Conservation (phyloP, 2,113 vertebrate genomes). For the Protobothrops flavoviridis region DNA sequence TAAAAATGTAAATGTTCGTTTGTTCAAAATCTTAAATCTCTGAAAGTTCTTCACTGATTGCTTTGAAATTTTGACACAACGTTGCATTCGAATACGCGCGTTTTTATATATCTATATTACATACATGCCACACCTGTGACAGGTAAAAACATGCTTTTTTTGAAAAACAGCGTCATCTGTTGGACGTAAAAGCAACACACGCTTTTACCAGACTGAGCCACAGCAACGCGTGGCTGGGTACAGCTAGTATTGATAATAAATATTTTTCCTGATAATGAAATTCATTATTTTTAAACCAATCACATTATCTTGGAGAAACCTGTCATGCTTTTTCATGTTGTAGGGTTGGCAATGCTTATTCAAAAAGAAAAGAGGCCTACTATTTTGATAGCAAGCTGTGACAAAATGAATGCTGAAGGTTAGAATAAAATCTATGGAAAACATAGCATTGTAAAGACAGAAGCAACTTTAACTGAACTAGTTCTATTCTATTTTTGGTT, state of each 20-base stretch:
- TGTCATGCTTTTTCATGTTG: not conserved
- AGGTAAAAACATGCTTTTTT: too few species aligned
- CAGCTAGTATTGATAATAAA: not conserved
- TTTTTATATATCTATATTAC: too few species aligned
- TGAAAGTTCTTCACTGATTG: too few species aligned
- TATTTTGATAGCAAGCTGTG: not conserved
- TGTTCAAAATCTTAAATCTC: too few species aligned
- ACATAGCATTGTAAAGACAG: not conserved
- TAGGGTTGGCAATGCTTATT: not conserved
- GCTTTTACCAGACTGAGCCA: too few species aligned
- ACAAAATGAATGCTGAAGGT: not conserved
- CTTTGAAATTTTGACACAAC: too few species aligned
- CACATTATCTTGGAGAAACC: not conserved
- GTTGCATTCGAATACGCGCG: too few species aligned
- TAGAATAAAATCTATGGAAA: not conserved
- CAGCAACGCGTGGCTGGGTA: too few species aligned
- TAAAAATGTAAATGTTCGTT: too few species aligned
- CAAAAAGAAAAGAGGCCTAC: not conserved
- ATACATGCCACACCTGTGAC: too few species aligned
- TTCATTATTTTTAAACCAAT: not conserved
- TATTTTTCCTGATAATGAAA: not conserved
- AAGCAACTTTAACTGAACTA: not conserved
- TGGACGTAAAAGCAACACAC: too few species aligned
- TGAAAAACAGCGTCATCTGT: too few species aligned
- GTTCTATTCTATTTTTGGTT: slow-evolving; percentile 8